Evolutionary conservation across 2,888 invertebrate species (phyloP).

Genomic region (Pyrocoelia pectoralis): DNA sequence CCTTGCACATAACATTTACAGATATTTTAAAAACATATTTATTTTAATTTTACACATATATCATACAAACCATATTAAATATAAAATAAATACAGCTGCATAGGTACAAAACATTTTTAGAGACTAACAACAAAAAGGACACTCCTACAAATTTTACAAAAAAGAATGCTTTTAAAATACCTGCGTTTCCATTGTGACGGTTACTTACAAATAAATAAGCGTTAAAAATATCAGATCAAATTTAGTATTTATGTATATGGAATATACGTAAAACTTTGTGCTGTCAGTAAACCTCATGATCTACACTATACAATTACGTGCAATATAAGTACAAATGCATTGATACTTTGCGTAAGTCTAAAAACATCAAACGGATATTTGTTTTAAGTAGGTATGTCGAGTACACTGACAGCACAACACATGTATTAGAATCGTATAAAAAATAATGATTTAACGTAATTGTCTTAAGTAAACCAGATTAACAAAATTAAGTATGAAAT

Average conservation of each 20-base stretch:
- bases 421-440: background rate
- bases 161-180: constrained; percentile 23
- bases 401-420: background rate
- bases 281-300: background rate
- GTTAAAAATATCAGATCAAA: constrained; percentile 1
- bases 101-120: constrained; percentile 10
- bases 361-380: background rate
- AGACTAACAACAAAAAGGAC: background rate
- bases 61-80: constrained; percentile 23
- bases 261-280: background rate
- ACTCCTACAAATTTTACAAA: constrained; percentile 9
- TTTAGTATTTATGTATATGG: background rate
- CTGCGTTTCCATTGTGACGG: constrained; percentile 3
- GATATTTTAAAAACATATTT: constrained; percentile 32
- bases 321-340: background rate
- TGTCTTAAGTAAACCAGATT: background rate
- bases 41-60: constrained; percentile 23
- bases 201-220: constrained; percentile 1
- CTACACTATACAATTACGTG: background rate
- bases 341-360: background rate
- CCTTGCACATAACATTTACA: constrained; percentile 25
- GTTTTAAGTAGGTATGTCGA: no score
- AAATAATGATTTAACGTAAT: background rate
- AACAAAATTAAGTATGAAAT: constrained; percentile 18
- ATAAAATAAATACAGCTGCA: constrained; percentile 24